These are phyloP conservation scores for Xestia sexstrigata DNA, from an alignment of 2,888 invertebrate genomes.

Conservation along the genomic window DNA sequence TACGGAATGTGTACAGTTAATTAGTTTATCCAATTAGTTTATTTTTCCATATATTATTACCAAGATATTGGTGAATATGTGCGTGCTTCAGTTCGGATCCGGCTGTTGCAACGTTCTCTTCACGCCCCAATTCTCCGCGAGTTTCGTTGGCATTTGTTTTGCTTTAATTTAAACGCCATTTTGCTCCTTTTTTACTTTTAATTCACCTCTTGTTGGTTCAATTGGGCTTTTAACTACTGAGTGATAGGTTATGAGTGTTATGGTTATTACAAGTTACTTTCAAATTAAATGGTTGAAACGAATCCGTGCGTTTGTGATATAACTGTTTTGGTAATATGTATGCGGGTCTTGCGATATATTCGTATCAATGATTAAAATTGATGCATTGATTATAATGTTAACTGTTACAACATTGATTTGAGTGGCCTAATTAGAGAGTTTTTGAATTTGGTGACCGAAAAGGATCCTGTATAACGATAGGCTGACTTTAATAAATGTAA, in stretches of 20 bases:
- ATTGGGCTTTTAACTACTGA: slow-evolving; percentile 62
- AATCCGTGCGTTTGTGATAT: slow-evolving; percentile 64
- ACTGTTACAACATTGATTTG: slow-evolving; percentile 44
- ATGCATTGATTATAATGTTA: slow-evolving; percentile 50
- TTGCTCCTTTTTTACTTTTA: slow-evolving; percentile 61
- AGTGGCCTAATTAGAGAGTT: slow-evolving; percentile 19
- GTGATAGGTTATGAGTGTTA: slow-evolving; percentile 60
- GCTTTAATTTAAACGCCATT: slow-evolving; percentile 59
- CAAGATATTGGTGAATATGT: slow-evolving; percentile 54
- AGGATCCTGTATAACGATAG: slow-evolving; percentile 20
- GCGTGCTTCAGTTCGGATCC: slow-evolving; percentile 77
- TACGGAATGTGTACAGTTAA: slow-evolving; percentile 4
- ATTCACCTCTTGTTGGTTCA: slow-evolving; percentile 59
- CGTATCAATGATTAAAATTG: slow-evolving; percentile 49
- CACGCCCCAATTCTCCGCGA: slow-evolving; percentile 82
- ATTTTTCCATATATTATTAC: slow-evolving; percentile 42
- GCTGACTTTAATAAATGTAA: background rate
- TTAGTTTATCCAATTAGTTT: slow-evolving; percentile 29
- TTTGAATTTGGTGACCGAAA: slow-evolving; percentile 40
- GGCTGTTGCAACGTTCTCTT: slow-evolving; percentile 83
- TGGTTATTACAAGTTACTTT: slow-evolving; percentile 61
- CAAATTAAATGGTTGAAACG: slow-evolving; percentile 56
- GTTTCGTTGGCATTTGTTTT: slow-evolving; percentile 83
- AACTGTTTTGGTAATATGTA: slow-evolving; percentile 52
- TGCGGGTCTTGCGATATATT: slow-evolving; percentile 47